phyloP scores from a whole-genome alignment of 2,797 vertebrate species.

The Chiroxiphia lanceolata region DNA sequence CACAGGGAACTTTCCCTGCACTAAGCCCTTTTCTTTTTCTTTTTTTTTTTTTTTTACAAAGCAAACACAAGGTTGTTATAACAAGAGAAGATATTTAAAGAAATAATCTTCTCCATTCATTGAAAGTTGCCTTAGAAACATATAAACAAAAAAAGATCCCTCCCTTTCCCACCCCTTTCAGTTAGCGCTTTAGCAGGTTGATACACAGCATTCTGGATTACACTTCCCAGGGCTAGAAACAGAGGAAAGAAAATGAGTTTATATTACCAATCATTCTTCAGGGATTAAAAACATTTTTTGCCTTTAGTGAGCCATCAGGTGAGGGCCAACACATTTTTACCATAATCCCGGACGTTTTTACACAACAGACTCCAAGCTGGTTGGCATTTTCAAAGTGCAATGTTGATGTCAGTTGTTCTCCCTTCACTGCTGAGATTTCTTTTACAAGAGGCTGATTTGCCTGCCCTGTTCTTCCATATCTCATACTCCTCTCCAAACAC shows the following conservation, averaged over 20 bases:
- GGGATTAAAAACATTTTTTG: not conserved
- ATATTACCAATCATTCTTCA: not conserved
- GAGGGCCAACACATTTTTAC: not conserved
- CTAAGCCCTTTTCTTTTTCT: accelerated
- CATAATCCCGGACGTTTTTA: not conserved
- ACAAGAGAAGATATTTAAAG: not conserved
- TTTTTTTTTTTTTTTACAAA: not conserved
- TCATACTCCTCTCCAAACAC: not conserved
- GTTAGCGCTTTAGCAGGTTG: not conserved
- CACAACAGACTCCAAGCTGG: not conserved
- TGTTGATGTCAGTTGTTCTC: not conserved
- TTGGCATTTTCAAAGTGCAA: not conserved
- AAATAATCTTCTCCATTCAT: not conserved
- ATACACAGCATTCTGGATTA: not conserved
- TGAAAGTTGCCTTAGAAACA: not conserved
- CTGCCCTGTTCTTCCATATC: not conserved
- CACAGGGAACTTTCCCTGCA: not conserved
- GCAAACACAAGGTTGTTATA: not conserved
- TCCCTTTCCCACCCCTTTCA: not conserved
- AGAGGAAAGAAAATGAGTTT: not conserved
- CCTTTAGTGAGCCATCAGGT: not conserved
- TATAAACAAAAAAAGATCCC: not conserved
- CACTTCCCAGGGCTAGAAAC: not conserved
- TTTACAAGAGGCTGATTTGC: not conserved
- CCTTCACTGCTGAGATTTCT: not conserved